These are phyloP conservation scores for Sorex fumeus DNA, from an alignment of 2,113 vertebrate genomes.

Conservation along the genomic window DNA sequence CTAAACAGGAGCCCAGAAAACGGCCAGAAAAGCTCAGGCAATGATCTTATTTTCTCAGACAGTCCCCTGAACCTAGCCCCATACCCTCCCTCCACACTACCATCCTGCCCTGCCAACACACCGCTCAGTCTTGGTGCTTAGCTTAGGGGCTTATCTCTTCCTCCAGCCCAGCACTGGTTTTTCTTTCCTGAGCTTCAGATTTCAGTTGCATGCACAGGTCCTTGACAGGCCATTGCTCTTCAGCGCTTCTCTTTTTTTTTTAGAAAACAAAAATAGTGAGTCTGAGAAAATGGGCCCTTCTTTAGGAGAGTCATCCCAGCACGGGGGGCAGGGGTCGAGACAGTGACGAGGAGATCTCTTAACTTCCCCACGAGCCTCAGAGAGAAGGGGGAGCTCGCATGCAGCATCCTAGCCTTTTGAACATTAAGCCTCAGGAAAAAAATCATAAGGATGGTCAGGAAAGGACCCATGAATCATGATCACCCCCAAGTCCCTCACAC, in stretches of 20 bases:
- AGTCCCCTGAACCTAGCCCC: no score
- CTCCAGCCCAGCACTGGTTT: not conserved
- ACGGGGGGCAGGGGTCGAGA: not conserved
- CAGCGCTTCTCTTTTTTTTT: conserved; percentile 47
- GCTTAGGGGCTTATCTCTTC: not conserved
- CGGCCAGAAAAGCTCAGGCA: not conserved
- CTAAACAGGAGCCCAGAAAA: not conserved
- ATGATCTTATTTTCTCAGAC: no score
- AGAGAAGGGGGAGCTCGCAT: not conserved
- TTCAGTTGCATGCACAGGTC: conserved; percentile 1
- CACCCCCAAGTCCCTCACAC: not conserved
- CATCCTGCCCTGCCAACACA: not conserved
- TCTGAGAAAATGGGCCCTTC: conserved; percentile 28
- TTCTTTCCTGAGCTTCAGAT: not conserved
- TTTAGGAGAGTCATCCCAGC: conserved; percentile 5
- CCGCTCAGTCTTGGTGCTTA: not conserved
- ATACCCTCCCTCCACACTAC: not conserved
- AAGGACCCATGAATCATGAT: not conserved
- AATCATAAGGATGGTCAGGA: not conserved
- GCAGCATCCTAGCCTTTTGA: no score
- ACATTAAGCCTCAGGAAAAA: not conserved
- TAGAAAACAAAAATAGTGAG: conserved; percentile 43
- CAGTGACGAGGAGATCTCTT: not conserved
- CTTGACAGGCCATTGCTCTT: not conserved
- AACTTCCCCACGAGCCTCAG: not conserved